A percentile compares a stretch with the other conserved stretches of the same genome.
Evolutionary conservation across 2,797 vertebrate genomes (phyloP).

Genomic region (Stomatorhinus walkeri): DNA sequence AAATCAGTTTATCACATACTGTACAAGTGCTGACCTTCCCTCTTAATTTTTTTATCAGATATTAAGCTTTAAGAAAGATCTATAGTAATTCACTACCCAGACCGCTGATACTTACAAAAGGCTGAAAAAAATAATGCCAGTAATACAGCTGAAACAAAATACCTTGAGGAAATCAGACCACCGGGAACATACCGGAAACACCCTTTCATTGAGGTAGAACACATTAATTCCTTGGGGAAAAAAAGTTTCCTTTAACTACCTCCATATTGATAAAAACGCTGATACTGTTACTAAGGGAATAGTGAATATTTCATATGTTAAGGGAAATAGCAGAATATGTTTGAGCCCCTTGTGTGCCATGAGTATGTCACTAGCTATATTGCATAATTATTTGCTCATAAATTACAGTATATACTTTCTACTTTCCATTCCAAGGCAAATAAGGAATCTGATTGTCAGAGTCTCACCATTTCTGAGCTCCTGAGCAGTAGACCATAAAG

Average conservation of each 20-base stretch:
- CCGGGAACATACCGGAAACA: neutral
- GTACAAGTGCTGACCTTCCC: constrained; percentile 45
- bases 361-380: neutral
- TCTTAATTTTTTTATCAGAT: constrained; percentile 50
- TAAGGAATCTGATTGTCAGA: constrained; percentile 34
- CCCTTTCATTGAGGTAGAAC: neutral
- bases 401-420: neutral
- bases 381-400: constrained; percentile 17
- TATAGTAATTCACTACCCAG: constrained; percentile 48
- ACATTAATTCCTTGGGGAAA: constrained; percentile 9
- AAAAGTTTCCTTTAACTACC: constrained; percentile 28
- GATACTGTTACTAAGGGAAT: constrained; percentile 14
- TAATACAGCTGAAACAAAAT: neutral
- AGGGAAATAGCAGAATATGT: neutral
- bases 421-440: neutral
- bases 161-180: neutral
- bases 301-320: neutral
- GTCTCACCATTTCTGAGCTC: constrained; percentile 25
- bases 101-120: constrained; percentile 48
- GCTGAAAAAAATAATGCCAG: constrained; percentile 36
- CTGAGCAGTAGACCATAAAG: constrained; percentile 28
- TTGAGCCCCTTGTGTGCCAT: neutral
- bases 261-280: constrained; percentile 29
- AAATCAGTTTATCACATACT: constrained; percentile 40
- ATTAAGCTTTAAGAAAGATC: constrained; percentile 50